phyloP scores from a whole-genome alignment of 1,140 invertebrate species.

The Pogonus chalceus region DNA sequence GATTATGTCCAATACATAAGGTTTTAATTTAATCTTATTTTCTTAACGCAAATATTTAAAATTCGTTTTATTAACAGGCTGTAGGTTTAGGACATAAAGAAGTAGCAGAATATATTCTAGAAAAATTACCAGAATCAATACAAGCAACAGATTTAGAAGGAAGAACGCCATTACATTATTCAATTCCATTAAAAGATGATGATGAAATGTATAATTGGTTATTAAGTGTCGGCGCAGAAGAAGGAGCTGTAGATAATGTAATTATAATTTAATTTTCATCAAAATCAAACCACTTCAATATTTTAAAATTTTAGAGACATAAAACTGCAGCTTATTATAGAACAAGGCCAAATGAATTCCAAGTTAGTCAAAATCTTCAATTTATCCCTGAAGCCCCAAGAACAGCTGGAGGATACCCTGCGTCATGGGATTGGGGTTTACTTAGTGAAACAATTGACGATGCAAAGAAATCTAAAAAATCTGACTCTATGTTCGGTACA shows the following conservation, averaged over 20 bases:
- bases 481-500: conserved; percentile 11
- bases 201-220: conserved; percentile 63
- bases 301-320: conserved; percentile 56
- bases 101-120: conserved; percentile 62
- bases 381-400: conserved; percentile 69
- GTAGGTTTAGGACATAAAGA: conserved; percentile 65
- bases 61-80: conserved; percentile 45
- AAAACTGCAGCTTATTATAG: conserved; percentile 70
- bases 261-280: conserved; percentile 28
- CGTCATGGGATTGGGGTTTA: conserved; percentile 63
- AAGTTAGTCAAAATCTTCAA: conserved; percentile 56
- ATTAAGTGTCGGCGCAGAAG: conserved; percentile 63
- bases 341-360: conserved; percentile 59
- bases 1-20: conserved; percentile 72
- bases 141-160: conserved; percentile 67
- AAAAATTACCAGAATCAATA: conserved; percentile 56
- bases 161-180: conserved; percentile 83
- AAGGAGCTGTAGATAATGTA: conserved; percentile 72
- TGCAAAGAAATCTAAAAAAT: conserved; percentile 34
- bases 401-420: conserved; percentile 52
- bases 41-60: not conserved
- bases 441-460: conserved; percentile 42
- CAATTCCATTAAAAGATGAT: conserved; percentile 63
- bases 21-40: conserved; percentile 36
- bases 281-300: conserved; percentile 13